A percentile compares a stretch with the other conserved stretches of the same genome.
Conservation (phyloP, 2,113 vertebrate genomes). For the Daubentonia madagascariensis region DNA sequence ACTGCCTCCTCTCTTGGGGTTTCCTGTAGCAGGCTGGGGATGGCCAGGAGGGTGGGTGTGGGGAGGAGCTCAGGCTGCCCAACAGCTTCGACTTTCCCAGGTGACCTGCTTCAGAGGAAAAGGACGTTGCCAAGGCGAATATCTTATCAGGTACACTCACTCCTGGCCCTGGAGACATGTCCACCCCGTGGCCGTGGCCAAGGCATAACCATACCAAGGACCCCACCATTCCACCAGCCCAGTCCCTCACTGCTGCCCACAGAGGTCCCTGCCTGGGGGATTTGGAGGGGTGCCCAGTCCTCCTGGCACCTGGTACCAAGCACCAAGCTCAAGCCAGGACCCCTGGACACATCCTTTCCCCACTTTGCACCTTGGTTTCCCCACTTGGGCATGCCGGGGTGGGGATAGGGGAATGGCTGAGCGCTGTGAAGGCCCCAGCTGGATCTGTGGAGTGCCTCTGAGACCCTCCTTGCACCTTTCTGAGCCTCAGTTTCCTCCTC, state of each 20-base stretch:
- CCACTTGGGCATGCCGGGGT: background rate
- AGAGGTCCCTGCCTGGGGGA: background rate
- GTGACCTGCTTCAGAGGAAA: slow-evolving; percentile 28
- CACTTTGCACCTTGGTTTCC: background rate
- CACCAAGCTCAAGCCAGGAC: background rate
- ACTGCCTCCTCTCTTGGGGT: background rate
- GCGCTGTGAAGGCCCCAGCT: background rate
- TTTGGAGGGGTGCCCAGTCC: background rate
- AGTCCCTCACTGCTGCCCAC: background rate
- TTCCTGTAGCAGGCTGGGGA: background rate
- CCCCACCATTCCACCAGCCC: background rate
- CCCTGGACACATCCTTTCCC: background rate
- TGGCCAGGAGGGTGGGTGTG: background rate
- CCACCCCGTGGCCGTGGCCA: background rate
- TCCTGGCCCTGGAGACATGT: background rate
- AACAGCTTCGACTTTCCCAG: slow-evolving; percentile 9
- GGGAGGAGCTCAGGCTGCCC: background rate
- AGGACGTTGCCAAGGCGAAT: slow-evolving; percentile 30
- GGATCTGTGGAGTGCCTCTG: background rate
- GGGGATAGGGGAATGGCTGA: background rate
- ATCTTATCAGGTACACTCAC: slow-evolving; percentile 29
- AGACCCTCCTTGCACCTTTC: background rate
- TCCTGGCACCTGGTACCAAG: background rate
- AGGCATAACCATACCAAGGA: background rate
- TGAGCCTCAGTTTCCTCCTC: background rate